Evolutionary conservation across 2,888 invertebrate species (phyloP).

Genomic region (Caenorhabditis plicata): DNA sequence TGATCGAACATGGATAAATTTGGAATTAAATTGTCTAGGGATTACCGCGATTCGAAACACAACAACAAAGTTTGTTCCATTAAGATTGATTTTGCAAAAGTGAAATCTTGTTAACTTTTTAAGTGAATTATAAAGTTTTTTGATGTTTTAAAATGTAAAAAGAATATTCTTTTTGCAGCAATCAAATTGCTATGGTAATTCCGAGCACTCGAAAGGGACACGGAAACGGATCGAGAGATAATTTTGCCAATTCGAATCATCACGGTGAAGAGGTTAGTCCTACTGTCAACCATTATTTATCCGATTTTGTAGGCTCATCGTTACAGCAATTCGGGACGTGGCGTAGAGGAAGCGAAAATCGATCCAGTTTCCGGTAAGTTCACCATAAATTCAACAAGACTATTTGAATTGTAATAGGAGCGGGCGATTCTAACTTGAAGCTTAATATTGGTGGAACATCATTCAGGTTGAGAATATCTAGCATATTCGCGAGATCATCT

Average conservation of each 20-base stretch:
- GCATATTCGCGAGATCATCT: constrained; percentile 41
- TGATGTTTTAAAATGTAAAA: not conserved
- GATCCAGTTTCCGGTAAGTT: constrained; percentile 32
- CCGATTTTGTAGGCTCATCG: constrained; percentile 27
- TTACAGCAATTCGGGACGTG: constrained; percentile 28
- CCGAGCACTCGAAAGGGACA: constrained; percentile 48
- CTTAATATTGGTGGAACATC: constrained; percentile 52
- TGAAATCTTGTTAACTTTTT: not conserved
- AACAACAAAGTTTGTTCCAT: no score
- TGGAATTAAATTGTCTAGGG: no score
- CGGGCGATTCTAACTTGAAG: constrained; percentile 44
- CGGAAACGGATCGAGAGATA: constrained; percentile 21
- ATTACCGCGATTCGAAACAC: no score
- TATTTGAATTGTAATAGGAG: constrained; percentile 22
- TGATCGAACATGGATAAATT: no score
- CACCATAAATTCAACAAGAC: not conserved
- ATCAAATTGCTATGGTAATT: constrained; percentile 52
- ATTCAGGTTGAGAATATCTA: constrained; percentile 40
- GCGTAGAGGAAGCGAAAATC: constrained; percentile 18
- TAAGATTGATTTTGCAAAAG: no score
- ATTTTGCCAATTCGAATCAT: constrained; percentile 25
- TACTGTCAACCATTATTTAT: not conserved
- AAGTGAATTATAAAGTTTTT: not conserved
- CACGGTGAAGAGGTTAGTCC: constrained; percentile 23
- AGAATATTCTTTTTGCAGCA: constrained; percentile 26